Base-by-base conservation (phyloP, 2,113 vertebrate genomes). In the Bufo bufo region DNA sequence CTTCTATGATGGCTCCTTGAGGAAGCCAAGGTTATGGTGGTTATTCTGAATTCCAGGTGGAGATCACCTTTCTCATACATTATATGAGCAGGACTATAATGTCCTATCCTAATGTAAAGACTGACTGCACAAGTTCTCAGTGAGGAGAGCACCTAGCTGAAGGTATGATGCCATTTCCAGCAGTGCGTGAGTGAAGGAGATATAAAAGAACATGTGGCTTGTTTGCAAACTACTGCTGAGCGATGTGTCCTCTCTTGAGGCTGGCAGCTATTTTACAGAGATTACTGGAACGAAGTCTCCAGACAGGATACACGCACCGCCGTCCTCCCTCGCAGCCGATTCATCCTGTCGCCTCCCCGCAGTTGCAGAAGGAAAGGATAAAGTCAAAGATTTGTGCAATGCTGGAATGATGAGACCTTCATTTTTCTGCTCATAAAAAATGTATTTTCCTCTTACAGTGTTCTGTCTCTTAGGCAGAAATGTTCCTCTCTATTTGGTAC, bases 251-350 rank as follows among this genome's bases (percentile, higher is more conserved):
- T 84, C 54, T 86, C 63, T 77, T 8, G 80, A 92, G 91, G 90
- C 91, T 91, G 92, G 0, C 10, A 33, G 86, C 85, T 92, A 93
- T 93, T 93, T 89, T 92, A 90, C 90, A 91, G 90, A 85, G 90
- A 93, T 93, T 93, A 93, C 89, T 90, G 91, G 89, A 94, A 93
- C 91, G 72, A 77, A 89, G 90, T 92, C 90, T 91, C 91, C 91
- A 93, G 92, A 91, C 92, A 93, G 91, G 92, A 93, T 93, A 90
- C 91, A 91, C 92, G 93, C 91, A 90, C 92, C 91, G 85, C 90
- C 90, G 86, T 90, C 91, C 91, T 74, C 84, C 91, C 90, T 91
- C 87, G 91, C 91, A 91, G 90, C 91, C 92, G 92, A 93, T 87
- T 93, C 92, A 93, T 91, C 90, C 81, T 71, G 91, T 90, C 85